A percentile compares a stretch with the other conserved stretches of the same genome.
Conservation (phyloP, 92 coral and sea anemone genomes). For the Zoanthus sociatus region DNA sequence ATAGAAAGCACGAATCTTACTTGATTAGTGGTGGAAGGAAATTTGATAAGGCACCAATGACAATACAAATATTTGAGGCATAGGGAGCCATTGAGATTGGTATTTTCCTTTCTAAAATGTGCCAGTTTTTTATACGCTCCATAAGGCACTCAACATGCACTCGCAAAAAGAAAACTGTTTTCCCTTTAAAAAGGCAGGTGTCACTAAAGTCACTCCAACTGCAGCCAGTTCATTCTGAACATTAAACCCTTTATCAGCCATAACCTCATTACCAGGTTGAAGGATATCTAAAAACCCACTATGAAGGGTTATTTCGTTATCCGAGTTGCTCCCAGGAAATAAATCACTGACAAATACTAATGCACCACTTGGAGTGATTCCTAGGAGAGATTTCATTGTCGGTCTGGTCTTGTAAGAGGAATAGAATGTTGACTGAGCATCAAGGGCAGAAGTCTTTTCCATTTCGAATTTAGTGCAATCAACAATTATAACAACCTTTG, state of each 20-base stretch:
- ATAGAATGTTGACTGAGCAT: slow-evolving; percentile 52
- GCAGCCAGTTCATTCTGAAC: slow-evolving; percentile 42
- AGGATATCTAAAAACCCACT: slow-evolving; percentile 42
- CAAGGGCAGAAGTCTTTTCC: slow-evolving; percentile 52
- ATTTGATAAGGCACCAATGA: slow-evolving; percentile 43
- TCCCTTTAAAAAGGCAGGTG: slow-evolving; percentile 42
- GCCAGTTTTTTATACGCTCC: slow-evolving; percentile 64
- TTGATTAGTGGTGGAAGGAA: slow-evolving; percentile 22
- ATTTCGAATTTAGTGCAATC: slow-evolving; percentile 41
- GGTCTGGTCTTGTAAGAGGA: slow-evolving; percentile 55
- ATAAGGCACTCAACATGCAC: slow-evolving; percentile 52
- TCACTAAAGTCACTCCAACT: slow-evolving; percentile 46
- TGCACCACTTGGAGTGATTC: slow-evolving; percentile 63
- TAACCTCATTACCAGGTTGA: slow-evolving; percentile 36
- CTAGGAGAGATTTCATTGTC: slow-evolving; percentile 54
- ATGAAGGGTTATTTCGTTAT: slow-evolving; percentile 51
- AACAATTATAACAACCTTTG: slow-evolving; percentile 37
- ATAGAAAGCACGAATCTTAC: not conserved
- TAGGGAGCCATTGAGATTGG: slow-evolving; percentile 56
- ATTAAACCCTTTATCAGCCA: slow-evolving; percentile 49
- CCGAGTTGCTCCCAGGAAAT: slow-evolving; percentile 62
- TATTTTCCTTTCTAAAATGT: slow-evolving; percentile 40
- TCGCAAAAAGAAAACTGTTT: slow-evolving; percentile 37
- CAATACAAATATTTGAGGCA: slow-evolving; percentile 57
- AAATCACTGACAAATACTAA: slow-evolving; percentile 53